A percentile compares a stretch with the other conserved stretches of the same genome.
Evolutionary conservation across 2,113 vertebrate genomes (phyloP).

Genomic region (Otus sunia): DNA sequence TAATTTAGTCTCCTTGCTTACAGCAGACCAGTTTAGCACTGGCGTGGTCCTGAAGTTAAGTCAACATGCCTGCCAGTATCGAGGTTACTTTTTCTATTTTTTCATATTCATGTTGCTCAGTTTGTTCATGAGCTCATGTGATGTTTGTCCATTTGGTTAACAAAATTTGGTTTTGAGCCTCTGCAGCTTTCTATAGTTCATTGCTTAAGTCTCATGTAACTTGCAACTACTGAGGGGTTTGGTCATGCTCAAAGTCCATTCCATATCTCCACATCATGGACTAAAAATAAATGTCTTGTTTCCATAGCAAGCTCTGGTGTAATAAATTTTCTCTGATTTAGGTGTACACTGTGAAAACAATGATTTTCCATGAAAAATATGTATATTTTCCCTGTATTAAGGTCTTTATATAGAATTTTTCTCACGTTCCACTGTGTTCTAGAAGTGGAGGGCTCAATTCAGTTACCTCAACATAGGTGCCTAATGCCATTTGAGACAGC

Average conservation of each 20-base stretch:
- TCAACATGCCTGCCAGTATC: not conserved
- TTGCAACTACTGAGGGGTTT: not conserved
- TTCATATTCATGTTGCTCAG: not conserved
- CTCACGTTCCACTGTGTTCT: not conserved
- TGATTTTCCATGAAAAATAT: not conserved
- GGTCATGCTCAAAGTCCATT: not conserved
- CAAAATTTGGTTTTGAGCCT: not conserved
- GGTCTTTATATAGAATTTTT: not conserved
- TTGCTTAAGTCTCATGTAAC: not conserved
- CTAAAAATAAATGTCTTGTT: not conserved
- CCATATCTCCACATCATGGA: not conserved
- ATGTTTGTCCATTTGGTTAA: not conserved
- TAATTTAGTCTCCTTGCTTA: not conserved
- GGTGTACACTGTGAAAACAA: not conserved
- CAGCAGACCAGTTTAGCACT: not conserved
- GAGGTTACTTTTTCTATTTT: not conserved
- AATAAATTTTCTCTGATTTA: not conserved
- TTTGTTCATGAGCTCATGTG: not conserved
- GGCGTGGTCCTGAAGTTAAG: not conserved
- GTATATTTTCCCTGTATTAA: not conserved
- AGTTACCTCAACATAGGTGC: not conserved
- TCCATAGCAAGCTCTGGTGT: not conserved
- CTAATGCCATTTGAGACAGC: not conserved
- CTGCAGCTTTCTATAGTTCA: not conserved
- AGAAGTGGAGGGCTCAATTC: not conserved